These are phyloP conservation scores for Enteromius thamalakanensis DNA, from an alignment of 2,797 vertebrate genomes.

Conservation along the genomic window DNA sequence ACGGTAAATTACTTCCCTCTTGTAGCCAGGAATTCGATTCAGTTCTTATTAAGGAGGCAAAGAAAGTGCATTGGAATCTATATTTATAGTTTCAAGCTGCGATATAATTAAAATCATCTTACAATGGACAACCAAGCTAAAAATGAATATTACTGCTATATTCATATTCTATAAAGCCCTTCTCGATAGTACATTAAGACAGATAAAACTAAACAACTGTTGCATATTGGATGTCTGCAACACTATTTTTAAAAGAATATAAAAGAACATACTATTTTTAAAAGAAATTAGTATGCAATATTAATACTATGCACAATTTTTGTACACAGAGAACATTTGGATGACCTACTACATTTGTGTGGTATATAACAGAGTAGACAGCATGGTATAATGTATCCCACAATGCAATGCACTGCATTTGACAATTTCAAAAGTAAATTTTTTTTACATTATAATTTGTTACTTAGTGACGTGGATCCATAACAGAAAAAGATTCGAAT, in stretches of 20 bases:
- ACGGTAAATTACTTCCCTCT: conserved; percentile 65
- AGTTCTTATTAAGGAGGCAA: conserved; percentile 73
- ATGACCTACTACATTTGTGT: neutral
- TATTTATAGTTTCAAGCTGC: conserved; percentile 56
- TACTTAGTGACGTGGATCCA: no score
- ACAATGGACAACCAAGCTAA: conserved; percentile 51
- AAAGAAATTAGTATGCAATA: neutral
- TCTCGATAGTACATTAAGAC: neutral
- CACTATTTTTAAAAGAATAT: neutral
- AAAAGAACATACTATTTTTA: neutral
- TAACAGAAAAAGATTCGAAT: no score
- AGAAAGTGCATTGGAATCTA: conserved; percentile 59
- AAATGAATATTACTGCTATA: neutral
- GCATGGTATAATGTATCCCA: neutral
- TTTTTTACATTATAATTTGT: neutral
- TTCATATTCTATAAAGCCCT: neutral
- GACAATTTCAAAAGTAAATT: neutral
- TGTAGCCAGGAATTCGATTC: conserved; percentile 66
- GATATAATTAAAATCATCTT: conserved; percentile 49
- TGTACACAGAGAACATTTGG: neutral
- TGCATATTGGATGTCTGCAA: neutral
- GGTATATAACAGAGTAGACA: neutral
- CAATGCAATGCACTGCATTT: neutral
- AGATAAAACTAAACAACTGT: conserved; percentile 14
- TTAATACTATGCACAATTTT: neutral